phyloP scores from a whole-genome alignment of 37 sponge, comb jelly and placozoan species.

The Cladorhizidae sp. region DNA sequence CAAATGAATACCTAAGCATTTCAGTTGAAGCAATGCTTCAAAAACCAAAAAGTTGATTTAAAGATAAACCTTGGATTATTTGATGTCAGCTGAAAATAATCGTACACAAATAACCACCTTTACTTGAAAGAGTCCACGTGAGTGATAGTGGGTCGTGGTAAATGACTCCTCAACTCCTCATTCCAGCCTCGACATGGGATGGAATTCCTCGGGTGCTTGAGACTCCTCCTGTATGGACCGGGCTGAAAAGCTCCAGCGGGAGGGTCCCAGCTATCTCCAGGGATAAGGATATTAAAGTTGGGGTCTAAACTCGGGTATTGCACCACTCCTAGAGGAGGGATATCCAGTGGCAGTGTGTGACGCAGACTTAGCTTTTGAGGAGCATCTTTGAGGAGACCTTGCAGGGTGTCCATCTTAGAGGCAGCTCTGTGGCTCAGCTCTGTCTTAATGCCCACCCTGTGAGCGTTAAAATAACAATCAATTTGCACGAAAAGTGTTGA shows the following conservation, averaged over 20 bases:
- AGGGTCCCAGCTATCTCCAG: background rate
- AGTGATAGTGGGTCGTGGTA: no score
- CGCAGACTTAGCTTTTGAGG: conserved; percentile 70
- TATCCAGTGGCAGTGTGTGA: conserved; percentile 24
- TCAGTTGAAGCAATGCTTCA: no score
- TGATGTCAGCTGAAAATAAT: no score
- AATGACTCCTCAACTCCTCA: background rate
- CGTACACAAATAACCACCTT: no score
- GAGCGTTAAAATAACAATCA: no score
- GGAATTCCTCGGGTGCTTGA: conserved; percentile 58
- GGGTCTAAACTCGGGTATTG: conserved; percentile 23
- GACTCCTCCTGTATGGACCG: conserved; percentile 50
- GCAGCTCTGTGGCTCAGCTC: conserved; percentile 63
- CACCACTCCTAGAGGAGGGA: conserved; percentile 41
- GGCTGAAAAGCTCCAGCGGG: conserved; percentile 38
- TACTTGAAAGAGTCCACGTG: no score
- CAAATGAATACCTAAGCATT: no score
- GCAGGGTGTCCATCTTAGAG: conserved; percentile 65
- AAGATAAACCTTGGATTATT: no score
- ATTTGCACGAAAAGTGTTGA: no score
- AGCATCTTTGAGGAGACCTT: conserved; percentile 77
- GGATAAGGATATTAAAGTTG: background rate
- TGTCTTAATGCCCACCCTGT: conserved; percentile 19
- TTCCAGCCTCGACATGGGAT: conserved; percentile 25
- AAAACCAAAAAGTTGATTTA: no score